Evolutionary conservation across 2,797 vertebrate species (phyloP), one percentile per base, ranked within the genome.

Genomic region (Hemitrygon akajei): DNA sequence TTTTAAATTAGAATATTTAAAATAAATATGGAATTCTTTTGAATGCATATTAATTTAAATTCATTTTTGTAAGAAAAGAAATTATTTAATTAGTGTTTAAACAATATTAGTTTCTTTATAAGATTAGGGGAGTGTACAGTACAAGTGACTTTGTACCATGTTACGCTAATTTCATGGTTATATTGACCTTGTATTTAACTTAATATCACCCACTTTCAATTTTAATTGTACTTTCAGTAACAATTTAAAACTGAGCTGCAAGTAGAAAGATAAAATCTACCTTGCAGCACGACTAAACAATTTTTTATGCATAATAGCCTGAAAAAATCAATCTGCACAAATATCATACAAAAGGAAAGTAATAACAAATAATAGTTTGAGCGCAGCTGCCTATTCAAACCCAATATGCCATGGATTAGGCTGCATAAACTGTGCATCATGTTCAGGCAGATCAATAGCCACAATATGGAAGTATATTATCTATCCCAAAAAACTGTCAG

Each of bases 311-410:
- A 75, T 93, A 93, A 93, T 93, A 93, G 56, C 22, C 91, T 93
- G 91, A 93, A 93, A 93, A 93, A 93, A 93, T 93, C 91, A 76
- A 93, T 93, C 91, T 93, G 66, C 91, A 75, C 71, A 73, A 93
- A 76, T 93, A 73, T 93, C 91, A 75, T 27, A 76, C 91, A 75
- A n/a, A 93, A 58, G 40, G 71, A 76, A 93, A 58, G 71, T 73
- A 75, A 92, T 92, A 76, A 91, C 6, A 71, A 47, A 93, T 75
- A 76, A 12, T 30, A 56, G 91, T 75, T 76, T 93, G 91, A 93
- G 22, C 91, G 58, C 25, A 58, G 73, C 71, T 75, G 71, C 27
- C 25, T 25, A 93, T 93, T 93, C 91, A 93, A 30, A 76, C 40
- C 25, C 40, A 58, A 6, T 47, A 30, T 56, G 9, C 40, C 14